These are phyloP conservation scores for Astreopora myriophthalma DNA, from an alignment of 64 coral and sea anemone species.

Conservation along the genomic window DNA sequence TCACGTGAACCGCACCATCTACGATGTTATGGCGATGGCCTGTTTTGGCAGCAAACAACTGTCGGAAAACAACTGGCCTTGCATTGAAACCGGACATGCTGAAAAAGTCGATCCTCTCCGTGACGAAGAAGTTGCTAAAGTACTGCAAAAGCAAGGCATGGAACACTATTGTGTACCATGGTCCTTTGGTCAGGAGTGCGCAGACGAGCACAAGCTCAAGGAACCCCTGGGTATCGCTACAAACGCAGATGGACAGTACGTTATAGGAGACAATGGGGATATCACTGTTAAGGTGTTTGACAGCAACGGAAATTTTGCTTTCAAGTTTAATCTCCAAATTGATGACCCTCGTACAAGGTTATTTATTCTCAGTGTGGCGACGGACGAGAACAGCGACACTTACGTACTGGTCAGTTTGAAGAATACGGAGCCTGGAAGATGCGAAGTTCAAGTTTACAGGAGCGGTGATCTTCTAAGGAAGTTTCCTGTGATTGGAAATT, in stretches of 20 bases:
- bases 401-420: neutral
- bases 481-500: neutral
- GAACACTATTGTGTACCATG: neutral
- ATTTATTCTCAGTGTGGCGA: neutral
- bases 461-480: neutral
- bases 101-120: neutral
- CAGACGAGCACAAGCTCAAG: neutral
- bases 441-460: neutral
- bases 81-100: neutral
- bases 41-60: neutral
- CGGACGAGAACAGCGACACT: constrained; percentile 8
- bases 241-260: neutral
- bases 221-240: neutral
- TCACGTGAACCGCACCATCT: neutral
- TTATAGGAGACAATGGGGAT: neutral
- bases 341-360: neutral
- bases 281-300: neutral
- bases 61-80: neutral
- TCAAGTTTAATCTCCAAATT: neutral
- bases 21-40: neutral
- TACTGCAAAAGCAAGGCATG: neutral
- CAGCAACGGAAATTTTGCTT: constrained; percentile 29
- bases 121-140: neutral
- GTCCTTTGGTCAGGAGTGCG: neutral
- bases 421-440: too few relatives aligned